These are phyloP conservation scores for Geococcyx californianus DNA, from an alignment of 2,113 vertebrate species.

Conservation along the genomic window DNA sequence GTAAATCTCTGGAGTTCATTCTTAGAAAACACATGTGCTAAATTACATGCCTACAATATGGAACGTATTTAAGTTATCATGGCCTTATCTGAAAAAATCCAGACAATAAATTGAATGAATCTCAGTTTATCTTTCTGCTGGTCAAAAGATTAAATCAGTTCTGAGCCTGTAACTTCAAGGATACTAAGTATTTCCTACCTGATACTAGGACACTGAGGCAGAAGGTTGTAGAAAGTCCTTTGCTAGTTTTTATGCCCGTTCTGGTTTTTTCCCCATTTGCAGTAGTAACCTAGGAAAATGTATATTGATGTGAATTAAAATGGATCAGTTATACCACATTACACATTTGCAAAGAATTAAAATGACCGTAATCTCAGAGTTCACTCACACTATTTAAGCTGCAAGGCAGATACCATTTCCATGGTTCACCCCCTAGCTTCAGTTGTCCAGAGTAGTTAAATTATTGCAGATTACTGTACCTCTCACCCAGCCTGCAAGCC, in stretches of 20 bases:
- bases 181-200: background rate
- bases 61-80: background rate
- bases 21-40: background rate
- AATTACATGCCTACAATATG: background rate
- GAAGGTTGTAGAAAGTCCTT: background rate
- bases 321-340: background rate
- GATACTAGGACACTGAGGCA: background rate
- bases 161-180: background rate
- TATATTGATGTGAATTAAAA: background rate
- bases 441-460: background rate
- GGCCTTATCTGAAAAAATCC: background rate
- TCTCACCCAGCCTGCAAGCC: background rate
- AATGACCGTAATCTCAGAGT: background rate
- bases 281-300: background rate
- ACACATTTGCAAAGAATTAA: background rate
- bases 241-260: background rate
- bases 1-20: background rate
- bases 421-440: background rate
- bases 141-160: background rate
- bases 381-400: background rate
- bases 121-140: slow-evolving; percentile 1
- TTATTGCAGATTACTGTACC: background rate
- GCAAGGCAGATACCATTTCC: background rate
- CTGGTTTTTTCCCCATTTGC: background rate
- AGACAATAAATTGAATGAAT: background rate